A percentile compares a stretch with the other conserved stretches of the same genome.
Conservation (phyloP, 1,140 invertebrate species). For the Galleria mellonella region DNA sequence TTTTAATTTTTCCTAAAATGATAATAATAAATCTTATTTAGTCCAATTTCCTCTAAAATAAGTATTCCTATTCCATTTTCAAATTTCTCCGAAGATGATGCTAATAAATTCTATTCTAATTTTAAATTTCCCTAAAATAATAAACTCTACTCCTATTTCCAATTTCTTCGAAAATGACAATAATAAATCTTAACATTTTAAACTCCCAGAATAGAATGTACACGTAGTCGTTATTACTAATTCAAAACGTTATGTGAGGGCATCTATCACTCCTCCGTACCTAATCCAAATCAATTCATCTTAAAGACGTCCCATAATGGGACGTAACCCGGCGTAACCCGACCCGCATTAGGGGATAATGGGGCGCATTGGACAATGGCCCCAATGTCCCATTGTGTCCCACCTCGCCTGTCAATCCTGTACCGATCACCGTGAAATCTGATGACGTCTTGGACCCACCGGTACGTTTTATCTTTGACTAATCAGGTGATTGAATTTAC, state of each 20-base stretch:
- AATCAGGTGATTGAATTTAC: background rate
- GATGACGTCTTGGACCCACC: slow-evolving; percentile 20
- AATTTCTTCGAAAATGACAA: too few relatives aligned
- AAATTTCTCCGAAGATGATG: too few relatives aligned
- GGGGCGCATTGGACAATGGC: background rate
- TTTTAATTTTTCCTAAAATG: too few relatives aligned
- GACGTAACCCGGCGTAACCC: slow-evolving; percentile 38
- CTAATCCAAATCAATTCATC: slow-evolving; percentile 49
- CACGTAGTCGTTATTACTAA: too few relatives aligned
- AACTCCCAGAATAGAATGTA: too few relatives aligned
- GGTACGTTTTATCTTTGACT: background rate
- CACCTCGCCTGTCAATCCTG: slow-evolving; percentile 5
- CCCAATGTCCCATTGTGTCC: slow-evolving; percentile 11
- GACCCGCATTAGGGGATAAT: slow-evolving; percentile 23
- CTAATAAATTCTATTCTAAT: too few relatives aligned
- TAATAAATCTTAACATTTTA: too few relatives aligned
- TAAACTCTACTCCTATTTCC: too few relatives aligned
- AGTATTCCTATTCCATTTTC: too few relatives aligned
- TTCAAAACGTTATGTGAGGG: slow-evolving; percentile 1
- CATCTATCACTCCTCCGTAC: slow-evolving; percentile 21
- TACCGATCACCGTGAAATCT: slow-evolving; percentile 22
- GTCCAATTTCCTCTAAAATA: too few relatives aligned
- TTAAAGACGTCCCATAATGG: slow-evolving; percentile 36
- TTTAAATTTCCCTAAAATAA: too few relatives aligned
- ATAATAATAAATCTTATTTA: too few relatives aligned